phyloP scores from a whole-genome alignment of 2,797 vertebrate genomes.

The Enteromius radiatus region DNA sequence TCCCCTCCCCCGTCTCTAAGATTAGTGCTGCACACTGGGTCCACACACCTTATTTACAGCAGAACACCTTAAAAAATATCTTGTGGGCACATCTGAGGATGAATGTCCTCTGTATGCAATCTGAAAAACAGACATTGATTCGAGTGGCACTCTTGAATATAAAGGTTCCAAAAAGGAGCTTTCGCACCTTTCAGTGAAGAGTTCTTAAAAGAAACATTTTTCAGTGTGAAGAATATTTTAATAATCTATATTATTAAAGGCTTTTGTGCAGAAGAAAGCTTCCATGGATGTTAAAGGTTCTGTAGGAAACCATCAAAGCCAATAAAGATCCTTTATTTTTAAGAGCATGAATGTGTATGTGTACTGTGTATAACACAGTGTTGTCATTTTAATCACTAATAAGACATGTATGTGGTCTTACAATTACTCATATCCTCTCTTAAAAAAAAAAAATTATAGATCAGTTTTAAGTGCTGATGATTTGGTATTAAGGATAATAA shows the following conservation, averaged over 20 bases:
- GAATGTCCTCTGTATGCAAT: slow-evolving; percentile 56
- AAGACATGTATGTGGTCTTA: neutral
- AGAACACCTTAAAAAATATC: slow-evolving; percentile 51
- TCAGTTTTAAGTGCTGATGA: neutral
- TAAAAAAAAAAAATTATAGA: neutral
- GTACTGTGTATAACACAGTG: too few species aligned
- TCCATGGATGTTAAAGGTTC: neutral
- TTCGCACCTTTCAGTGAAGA: neutral
- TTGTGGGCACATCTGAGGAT: slow-evolving; percentile 60
- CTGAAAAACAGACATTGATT: slow-evolving; percentile 52
- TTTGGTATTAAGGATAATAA: neutral
- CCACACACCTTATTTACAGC: slow-evolving; percentile 48
- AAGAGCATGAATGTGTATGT: slow-evolving; percentile 14
- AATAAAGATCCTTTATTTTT: neutral
- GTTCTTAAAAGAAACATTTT: neutral
- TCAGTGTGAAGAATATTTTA: neutral
- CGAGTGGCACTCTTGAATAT: neutral
- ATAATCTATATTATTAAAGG: neutral
- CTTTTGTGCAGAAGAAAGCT: neutral
- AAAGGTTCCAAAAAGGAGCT: neutral
- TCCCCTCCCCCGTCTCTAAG: slow-evolving; percentile 58
- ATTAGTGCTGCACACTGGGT: slow-evolving; percentile 63
- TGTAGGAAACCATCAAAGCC: neutral
- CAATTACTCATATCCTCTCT: neutral
- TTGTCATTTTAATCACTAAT: slow-evolving; percentile 2